phyloP scores from a whole-genome alignment of 2,113 vertebrate species.

The Melanostigma gelatinosum region DNA sequence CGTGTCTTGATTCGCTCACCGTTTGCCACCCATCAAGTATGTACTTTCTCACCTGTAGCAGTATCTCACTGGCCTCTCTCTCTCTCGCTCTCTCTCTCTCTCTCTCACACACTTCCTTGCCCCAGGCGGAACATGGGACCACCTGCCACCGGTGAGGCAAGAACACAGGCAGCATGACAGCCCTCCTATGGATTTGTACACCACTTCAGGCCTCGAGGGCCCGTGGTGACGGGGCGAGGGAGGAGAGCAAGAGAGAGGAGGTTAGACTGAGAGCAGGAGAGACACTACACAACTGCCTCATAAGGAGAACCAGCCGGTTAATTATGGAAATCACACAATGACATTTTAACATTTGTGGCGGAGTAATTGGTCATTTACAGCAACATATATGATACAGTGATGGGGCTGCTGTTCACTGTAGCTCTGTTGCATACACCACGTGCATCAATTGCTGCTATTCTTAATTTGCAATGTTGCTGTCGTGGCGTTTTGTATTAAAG shows the following conservation, averaged over 20 bases:
- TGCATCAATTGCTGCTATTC: neutral
- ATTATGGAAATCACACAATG: constrained; percentile 52
- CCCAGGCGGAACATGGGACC: constrained; percentile 71
- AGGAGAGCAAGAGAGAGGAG: neutral
- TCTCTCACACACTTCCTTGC: constrained; percentile 63
- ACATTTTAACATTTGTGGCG: constrained; percentile 44
- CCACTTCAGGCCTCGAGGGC: constrained; percentile 53
- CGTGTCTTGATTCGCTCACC: constrained; percentile 47
- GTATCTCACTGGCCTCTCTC: constrained; percentile 27
- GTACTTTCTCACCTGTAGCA: constrained; percentile 44
- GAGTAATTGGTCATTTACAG: constrained; percentile 50
- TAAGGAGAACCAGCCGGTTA: constrained; percentile 40
- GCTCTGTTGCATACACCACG: neutral
- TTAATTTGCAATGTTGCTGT: neutral
- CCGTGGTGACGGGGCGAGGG: neutral
- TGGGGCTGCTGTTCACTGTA: constrained; percentile 15
- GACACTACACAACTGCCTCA: constrained; percentile 11
- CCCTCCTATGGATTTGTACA: constrained; percentile 73
- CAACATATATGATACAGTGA: constrained; percentile 31
- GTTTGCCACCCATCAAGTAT: constrained; percentile 47
- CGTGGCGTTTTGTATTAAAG: neutral
- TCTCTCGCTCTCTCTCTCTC: constrained; percentile 19
- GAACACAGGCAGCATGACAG: constrained; percentile 77
- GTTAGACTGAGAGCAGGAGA: constrained; percentile 4
- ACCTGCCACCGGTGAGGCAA: constrained; percentile 74